phyloP scores from a whole-genome alignment of 2,113 vertebrate genomes.

The Cottus gobio region DNA sequence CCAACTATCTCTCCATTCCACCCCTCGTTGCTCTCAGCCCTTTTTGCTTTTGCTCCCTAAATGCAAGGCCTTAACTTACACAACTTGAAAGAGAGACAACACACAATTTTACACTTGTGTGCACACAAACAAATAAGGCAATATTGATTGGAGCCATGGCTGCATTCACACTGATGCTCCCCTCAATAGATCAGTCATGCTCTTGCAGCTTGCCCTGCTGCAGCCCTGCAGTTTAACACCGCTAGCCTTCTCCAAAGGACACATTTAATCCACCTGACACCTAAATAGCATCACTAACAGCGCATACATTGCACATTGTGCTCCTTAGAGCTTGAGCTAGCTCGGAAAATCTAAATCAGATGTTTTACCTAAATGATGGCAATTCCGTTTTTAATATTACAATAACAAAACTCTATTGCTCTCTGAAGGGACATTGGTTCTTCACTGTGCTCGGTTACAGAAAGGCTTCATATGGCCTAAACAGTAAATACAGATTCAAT shows the following conservation, averaged over 20 bases:
- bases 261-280: slow-evolving; percentile 74
- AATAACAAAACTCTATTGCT: slow-evolving; percentile 37
- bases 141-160: slow-evolving; percentile 74
- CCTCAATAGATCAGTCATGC: slow-evolving; percentile 80
- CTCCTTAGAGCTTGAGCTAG: slow-evolving; percentile 16
- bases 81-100: slow-evolving; percentile 66
- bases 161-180: slow-evolving; percentile 71
- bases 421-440: slow-evolving; percentile 23
- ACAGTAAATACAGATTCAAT: slow-evolving; percentile 10
- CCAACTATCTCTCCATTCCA: slow-evolving; percentile 62
- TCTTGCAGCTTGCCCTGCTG: slow-evolving; percentile 65
- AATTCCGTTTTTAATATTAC: slow-evolving; percentile 28
- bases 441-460: not conserved
- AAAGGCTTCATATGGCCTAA: not conserved
- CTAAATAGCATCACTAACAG: slow-evolving; percentile 41
- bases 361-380: slow-evolving; percentile 41
- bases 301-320: slow-evolving; percentile 32
- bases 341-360: slow-evolving; percentile 18
- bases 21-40: slow-evolving; percentile 51
- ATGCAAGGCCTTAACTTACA: slow-evolving; percentile 64
- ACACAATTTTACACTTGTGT: slow-evolving; percentile 74
- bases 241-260: slow-evolving; percentile 60
- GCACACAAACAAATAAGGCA: slow-evolving; percentile 79
- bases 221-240: slow-evolving; percentile 74
- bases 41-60: slow-evolving; percentile 48